Evolutionary conservation across 2,113 vertebrate species (phyloP), one percentile per base, ranked within the genome.

Genomic region (Cettia cetti): DNA sequence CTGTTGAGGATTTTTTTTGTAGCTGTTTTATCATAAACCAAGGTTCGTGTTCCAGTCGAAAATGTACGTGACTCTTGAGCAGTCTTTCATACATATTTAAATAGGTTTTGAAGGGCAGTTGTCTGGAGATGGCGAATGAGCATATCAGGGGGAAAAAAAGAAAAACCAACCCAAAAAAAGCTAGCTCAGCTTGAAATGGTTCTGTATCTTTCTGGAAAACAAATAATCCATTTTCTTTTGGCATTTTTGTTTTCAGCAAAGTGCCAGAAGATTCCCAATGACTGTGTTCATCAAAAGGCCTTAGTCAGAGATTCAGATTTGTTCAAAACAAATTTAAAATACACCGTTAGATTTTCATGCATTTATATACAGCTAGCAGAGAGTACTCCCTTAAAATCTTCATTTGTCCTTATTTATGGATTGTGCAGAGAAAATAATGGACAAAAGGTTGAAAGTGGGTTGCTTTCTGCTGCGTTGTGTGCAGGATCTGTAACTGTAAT

Each of bases 401-500:
- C 1, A 31, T 65, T 81, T 78, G 13, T 39, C 47, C 5, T 19
- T 52, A 44, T 23, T 42, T 82, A 37, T 13, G 65, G 78, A 30
- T 75, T 35, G n/a, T 60, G 39, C 49, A 47, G 60, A 90, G 84
- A 86, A 78, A 85, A 85, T 65, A 39, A 71, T 6, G 30, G 45
- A 71, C 24, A 72, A 63, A 94, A 57, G 69, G 10, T n/a, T 50
- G 61, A 45, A 85, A 59, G 59, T 26, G 6, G 35, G 18, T 15
- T 70, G 85, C 59, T 92, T 95, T 96, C 57, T 95, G 86, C 85
- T 96, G 93, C 72, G 69, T 86, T 92, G 68, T 77, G 64, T 94
- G 87, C 45, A 75, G 81, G 17, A 69, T 83, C 42, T 90, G 54
- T 76, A 56, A 75, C 68, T 70, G 53, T 23, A 89, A 82, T 63